Conservation (phyloP, 30 jellyfish, hydroid and myxozoan species). For the Hydra vulgaris region DNA sequence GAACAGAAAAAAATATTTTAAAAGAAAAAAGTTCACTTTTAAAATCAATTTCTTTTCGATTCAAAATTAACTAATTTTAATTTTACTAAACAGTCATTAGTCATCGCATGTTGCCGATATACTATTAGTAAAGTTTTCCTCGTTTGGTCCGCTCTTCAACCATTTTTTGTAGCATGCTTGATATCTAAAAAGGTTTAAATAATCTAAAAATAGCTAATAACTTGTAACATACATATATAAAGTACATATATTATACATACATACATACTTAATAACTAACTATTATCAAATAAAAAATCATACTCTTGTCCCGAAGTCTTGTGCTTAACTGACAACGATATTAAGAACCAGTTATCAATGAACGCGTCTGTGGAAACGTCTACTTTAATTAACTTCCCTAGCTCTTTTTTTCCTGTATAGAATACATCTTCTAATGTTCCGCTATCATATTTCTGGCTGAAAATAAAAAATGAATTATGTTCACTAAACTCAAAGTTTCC, state of each 20-base stretch:
- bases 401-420: neutral
- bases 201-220: too few species aligned
- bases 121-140: neutral
- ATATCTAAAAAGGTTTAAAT: constrained; percentile 33
- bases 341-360: neutral
- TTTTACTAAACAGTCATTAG: too few species aligned
- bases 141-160: constrained; percentile 31
- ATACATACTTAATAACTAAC: neutral
- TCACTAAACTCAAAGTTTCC: too few species aligned
- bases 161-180: constrained; percentile 74
- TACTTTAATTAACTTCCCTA: neutral
- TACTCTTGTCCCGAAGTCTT: neutral
- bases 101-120: neutral
- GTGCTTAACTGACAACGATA: neutral
- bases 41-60: too few species aligned
- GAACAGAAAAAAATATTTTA: too few species aligned
- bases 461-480: neutral
- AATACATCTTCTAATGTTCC: neutral
- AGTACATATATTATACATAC: too few species aligned
- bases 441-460: neutral
- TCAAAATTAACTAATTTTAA: too few species aligned
- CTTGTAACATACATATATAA: too few species aligned
- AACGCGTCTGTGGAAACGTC: neutral
- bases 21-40: too few species aligned
- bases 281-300: neutral